These are phyloP conservation scores for Andrena dorsata DNA, from an alignment of 2,888 invertebrate species.

Conservation along the genomic window DNA sequence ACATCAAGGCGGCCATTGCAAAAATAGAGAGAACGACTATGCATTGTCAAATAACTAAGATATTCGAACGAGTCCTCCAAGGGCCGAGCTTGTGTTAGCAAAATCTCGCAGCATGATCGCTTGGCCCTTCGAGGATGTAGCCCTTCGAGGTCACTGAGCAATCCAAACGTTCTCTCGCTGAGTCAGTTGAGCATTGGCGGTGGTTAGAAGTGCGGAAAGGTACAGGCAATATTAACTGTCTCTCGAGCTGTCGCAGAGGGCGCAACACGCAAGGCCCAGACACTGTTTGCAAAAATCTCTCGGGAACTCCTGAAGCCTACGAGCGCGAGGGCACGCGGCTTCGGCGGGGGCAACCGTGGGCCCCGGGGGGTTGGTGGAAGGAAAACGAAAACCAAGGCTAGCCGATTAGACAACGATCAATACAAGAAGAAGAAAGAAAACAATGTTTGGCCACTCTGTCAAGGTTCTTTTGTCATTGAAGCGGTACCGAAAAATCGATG, in stretches of 20 bases:
- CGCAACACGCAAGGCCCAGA: slow-evolving; percentile 11
- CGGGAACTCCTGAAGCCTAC: slow-evolving; percentile 13
- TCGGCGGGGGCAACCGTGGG: background rate
- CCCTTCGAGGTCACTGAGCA: background rate
- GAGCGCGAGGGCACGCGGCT: background rate
- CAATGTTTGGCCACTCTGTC: slow-evolving; percentile 68
- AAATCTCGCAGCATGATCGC: background rate
- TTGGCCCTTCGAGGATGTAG: background rate
- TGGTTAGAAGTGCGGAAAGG: slow-evolving; percentile 53
- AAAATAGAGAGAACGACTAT: slow-evolving; percentile 42
- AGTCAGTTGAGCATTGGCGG: slow-evolving; percentile 52
- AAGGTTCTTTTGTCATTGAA: slow-evolving; percentile 69
- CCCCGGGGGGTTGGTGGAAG: background rate
- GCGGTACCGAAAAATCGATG: slow-evolving; percentile 94
- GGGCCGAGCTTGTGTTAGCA: background rate
- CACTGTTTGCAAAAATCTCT: slow-evolving; percentile 2
- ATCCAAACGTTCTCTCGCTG: slow-evolving; percentile 25
- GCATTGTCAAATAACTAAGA: background rate
- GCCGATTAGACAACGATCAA: slow-evolving; percentile 21
- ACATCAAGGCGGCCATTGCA: slow-evolving; percentile 33
- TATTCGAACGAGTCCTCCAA: background rate
- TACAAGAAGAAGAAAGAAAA: slow-evolving; percentile 48
- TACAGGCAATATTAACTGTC: slow-evolving; percentile 61
- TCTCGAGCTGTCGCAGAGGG: slow-evolving; percentile 25
- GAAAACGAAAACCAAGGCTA: slow-evolving; percentile 10